Conservation (phyloP, 2,113 vertebrate species). For the Fulmarus glacialis region DNA sequence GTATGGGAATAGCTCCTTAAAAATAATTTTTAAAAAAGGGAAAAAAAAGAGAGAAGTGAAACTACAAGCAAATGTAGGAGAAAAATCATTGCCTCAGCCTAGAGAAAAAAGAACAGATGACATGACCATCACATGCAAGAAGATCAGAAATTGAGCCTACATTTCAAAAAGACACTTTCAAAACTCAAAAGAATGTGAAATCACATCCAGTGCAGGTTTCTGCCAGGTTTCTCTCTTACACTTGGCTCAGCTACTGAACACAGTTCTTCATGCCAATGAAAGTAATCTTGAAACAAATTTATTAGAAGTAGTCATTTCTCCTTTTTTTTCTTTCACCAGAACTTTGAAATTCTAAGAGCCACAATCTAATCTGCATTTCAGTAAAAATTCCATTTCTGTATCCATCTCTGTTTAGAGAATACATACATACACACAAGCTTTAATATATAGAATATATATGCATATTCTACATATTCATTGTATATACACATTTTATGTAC, state of each 20-base stretch:
- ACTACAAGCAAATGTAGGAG: neutral
- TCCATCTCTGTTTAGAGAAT: neutral
- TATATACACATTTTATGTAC: slow-evolving; percentile 58
- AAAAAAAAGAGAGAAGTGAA: neutral
- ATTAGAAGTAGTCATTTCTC: neutral
- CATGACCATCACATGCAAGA: neutral
- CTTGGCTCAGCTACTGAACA: neutral
- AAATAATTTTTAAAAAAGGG: neutral
- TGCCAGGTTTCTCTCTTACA: neutral
- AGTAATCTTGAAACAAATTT: neutral
- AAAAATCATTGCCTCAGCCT: neutral
- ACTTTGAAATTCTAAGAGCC: slow-evolving; percentile 20
- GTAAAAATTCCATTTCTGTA: neutral
- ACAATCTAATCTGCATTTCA: neutral
- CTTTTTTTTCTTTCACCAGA: slow-evolving; percentile 4
- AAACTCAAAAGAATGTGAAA: neutral
- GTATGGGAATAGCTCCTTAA: neutral
- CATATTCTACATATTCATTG: slow-evolving; percentile 44
- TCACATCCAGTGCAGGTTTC: neutral
- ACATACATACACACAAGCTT: neutral
- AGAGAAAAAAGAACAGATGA: neutral
- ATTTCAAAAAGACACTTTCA: neutral
- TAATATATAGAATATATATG: slow-evolving; percentile 11
- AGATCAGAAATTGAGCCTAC: neutral
- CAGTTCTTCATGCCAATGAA: neutral